Conservation (phyloP, 2,797 vertebrate genomes). For the Carcharodon carcharias region DNA sequence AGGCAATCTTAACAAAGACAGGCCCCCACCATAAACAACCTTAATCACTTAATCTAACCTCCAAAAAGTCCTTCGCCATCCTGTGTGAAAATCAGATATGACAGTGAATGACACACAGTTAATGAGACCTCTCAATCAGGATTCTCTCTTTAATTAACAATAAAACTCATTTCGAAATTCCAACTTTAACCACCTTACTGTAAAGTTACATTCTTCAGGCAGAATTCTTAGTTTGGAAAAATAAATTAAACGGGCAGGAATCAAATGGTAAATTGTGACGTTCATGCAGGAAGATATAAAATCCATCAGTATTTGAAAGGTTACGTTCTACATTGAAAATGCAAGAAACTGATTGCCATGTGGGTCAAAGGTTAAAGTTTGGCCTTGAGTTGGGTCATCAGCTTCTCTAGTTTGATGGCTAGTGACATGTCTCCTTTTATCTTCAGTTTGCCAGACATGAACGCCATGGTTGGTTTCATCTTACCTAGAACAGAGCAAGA, state of each 20-base stretch:
- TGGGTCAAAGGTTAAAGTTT: slow-evolving; percentile 57
- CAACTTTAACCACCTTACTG: neutral
- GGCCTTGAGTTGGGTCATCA: slow-evolving; percentile 65
- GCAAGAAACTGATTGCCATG: neutral
- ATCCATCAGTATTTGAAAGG: neutral
- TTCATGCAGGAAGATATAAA: neutral
- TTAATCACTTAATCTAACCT: neutral
- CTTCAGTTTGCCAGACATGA: slow-evolving; percentile 71
- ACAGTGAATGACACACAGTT: neutral
- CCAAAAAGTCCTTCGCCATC: neutral
- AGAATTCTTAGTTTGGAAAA: neutral
- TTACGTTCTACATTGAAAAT: neutral
- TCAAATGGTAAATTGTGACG: neutral
- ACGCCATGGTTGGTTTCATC: slow-evolving; percentile 78
- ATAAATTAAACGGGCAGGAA: neutral
- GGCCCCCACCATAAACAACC: neutral
- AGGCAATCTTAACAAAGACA: neutral
- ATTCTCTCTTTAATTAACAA: neutral
- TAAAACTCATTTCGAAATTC: neutral
- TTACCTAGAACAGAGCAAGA: slow-evolving; percentile 63
- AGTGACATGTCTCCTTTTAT: slow-evolving; percentile 76
- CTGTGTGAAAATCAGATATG: neutral
- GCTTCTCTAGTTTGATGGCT: slow-evolving; percentile 72
- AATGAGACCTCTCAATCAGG: neutral
- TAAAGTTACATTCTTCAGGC: neutral